Base-by-base conservation (phyloP, 53 echinoderm and acorn worm genomes). In the Hippasteria phrygiana region DNA sequence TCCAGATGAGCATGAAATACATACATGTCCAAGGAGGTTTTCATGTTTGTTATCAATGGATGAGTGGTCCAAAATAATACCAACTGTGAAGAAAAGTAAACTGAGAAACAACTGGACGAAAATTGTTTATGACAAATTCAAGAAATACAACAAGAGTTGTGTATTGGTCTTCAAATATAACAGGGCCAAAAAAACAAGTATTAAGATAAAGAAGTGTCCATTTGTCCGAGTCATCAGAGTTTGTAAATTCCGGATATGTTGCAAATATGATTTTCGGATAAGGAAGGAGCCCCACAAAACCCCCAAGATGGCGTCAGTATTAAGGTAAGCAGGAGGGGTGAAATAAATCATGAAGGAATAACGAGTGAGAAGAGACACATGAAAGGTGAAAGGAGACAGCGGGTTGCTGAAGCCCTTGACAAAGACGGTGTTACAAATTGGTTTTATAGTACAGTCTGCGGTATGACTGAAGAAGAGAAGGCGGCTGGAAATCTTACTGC, bases 341-440 rank as follows among this genome's bases (percentile, higher is more conserved):
- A 50, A 9, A 73, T 90, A 5, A 48, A 47, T 29, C 84, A 90
- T 43, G n/a, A 20, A 9, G 62, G 32, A 22, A 16, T 14, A 2
- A 32, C 55, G 10, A 74, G 85, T 3, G 35, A 62, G 43, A 90
- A 90, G 63, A 38, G 91, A 7, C 91, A 74, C 71, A 40, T 90
- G 38, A 75, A 84, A 85, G 86, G 91, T 27, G 29, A 84, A 33
- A 43, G 90, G 34, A 36, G 86, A 42, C 10, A 37, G 17, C 22
- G 5, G 5, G 45, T 85, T 29, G 91, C 37, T 5, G 22, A 43
- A 62, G 91, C 73, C 31, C 34, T 90, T 6, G 75, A 90, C 20
- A 71, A 59, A 33, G 74, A 84, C 17, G 91, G 91, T 11, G 91
- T 78, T 10, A 38, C 55, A 35, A 89, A 78, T 77, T 79, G 89